Evolutionary conservation across 2,888 invertebrate species (phyloP).

Genomic region (Morpho helenor): DNA sequence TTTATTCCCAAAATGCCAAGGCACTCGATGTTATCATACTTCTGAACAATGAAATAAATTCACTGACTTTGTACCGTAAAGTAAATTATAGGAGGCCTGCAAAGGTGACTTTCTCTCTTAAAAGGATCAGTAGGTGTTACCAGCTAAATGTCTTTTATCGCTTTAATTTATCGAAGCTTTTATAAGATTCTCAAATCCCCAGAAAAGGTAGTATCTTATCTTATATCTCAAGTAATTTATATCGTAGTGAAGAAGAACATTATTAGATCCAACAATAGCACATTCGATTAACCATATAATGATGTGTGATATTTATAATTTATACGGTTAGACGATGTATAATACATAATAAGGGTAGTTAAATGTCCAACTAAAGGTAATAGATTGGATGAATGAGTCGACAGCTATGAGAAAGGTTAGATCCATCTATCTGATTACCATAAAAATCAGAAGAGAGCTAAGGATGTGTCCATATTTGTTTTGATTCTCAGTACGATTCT

Average conservation of each 20-base stretch:
- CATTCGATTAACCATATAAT: conserved; percentile 5
- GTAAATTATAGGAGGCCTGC: background rate
- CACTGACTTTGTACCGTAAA: background rate
- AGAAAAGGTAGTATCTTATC: too few species aligned
- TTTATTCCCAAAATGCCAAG: background rate
- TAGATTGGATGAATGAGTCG: conserved; percentile 7
- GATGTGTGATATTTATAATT: conserved; percentile 4
- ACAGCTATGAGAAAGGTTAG: background rate
- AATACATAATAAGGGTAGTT: background rate
- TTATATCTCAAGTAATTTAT: too few species aligned
- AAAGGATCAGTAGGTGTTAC: conserved; percentile 1
- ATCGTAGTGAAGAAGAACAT: background rate
- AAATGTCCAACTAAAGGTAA: background rate
- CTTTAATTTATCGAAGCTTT: conserved; percentile 1
- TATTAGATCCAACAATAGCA: background rate
- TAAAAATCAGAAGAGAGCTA: background rate
- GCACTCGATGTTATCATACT: conserved; percentile 4
- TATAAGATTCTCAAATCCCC: too few species aligned
- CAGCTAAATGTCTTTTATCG: background rate
- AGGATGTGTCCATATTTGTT: background rate
- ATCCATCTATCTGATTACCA: conserved; percentile 5
- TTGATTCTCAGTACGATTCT: background rate
- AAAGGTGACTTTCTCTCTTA: conserved; percentile 5
- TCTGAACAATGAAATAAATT: conserved; percentile 5
- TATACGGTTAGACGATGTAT: background rate